These are phyloP conservation scores for Coryphaenoides rupestris DNA, from an alignment of 2,113 vertebrate genomes.

Conservation along the genomic window DNA sequence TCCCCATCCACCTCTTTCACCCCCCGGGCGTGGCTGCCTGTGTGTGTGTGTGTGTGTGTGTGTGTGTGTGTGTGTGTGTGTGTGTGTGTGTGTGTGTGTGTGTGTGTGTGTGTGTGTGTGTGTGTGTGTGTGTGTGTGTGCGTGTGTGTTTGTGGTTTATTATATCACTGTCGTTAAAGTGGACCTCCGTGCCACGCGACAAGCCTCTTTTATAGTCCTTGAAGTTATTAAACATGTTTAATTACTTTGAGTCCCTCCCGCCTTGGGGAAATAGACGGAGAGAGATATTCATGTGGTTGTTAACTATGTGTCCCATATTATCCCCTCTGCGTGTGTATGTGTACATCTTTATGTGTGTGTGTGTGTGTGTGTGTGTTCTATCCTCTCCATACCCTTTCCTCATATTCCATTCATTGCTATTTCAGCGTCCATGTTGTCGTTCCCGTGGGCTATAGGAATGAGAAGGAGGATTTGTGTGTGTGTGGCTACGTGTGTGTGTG, in stretches of 20 bases:
- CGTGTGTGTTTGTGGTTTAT: conserved; percentile 5
- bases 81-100: too few relatives aligned
- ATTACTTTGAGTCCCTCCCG: conserved; percentile 71
- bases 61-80: too few relatives aligned
- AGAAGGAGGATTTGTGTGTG: conserved; percentile 46
- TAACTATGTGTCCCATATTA: background rate
- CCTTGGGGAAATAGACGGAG: conserved; percentile 53
- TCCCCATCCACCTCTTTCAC: background rate
- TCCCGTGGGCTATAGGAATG: conserved; percentile 30
- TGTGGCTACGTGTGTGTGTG: background rate
- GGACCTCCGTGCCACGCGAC: conserved; percentile 68
- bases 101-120: too few relatives aligned
- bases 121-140: too few relatives aligned
- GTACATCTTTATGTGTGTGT: background rate
- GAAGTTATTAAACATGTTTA: conserved; percentile 77
- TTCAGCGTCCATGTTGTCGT: conserved; percentile 30
- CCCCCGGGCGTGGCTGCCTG: background rate
- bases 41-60: too few relatives aligned
- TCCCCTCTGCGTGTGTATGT: background rate
- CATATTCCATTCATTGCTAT: conserved; percentile 62
- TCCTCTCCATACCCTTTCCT: conserved; percentile 43
- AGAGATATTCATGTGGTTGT: background rate
- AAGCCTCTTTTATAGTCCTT: conserved; percentile 66
- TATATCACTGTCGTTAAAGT: conserved; percentile 70
- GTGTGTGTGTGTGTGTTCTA: conserved; percentile 22